Conservation (phyloP, 1,140 invertebrate species). For the Zaprionus tsacasi region DNA sequence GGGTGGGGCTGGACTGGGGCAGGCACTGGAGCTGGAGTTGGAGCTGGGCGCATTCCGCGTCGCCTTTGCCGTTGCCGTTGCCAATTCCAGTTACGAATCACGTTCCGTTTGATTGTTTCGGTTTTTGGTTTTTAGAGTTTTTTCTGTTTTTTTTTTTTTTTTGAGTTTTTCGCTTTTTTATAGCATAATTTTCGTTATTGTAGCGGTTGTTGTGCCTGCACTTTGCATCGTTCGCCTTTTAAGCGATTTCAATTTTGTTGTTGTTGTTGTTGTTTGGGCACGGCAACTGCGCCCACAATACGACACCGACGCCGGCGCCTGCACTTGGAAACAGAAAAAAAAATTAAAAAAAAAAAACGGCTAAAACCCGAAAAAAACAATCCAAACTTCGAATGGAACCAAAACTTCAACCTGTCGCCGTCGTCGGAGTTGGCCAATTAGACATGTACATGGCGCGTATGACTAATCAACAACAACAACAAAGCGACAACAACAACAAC, state of each 20-base stretch:
- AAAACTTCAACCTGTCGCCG: constrained; percentile 63
- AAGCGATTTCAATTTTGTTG: constrained; percentile 2
- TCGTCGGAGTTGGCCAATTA: constrained; percentile 64
- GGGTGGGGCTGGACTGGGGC: constrained; percentile 22
- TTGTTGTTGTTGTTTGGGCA: constrained; percentile 53
- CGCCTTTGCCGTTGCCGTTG: constrained; percentile 22
- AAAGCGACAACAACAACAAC: constrained; percentile 23
- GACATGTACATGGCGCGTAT: constrained; percentile 60
- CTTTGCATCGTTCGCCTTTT: constrained; percentile 53
- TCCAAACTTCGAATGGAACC: not conserved
- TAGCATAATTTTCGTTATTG: constrained; percentile 46
- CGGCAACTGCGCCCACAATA: constrained; percentile 69
- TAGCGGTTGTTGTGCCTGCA: constrained; percentile 42
- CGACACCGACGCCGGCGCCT: constrained; percentile 53
- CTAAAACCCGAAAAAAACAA: constrained; percentile 10
- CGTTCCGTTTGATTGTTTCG: constrained; percentile 65
- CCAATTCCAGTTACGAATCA: constrained; percentile 58
- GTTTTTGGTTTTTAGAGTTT: constrained; percentile 39
- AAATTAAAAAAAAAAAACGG: constrained; percentile 8
- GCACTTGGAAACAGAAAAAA: constrained; percentile 56
- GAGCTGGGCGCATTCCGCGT: constrained; percentile 55
- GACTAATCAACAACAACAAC: constrained; percentile 58
- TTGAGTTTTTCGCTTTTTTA: constrained; percentile 55
- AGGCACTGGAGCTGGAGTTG: constrained; percentile 9
- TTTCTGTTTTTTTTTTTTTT: constrained; percentile 9